These are phyloP conservation scores for Chroicocephalus ridibundus DNA, from an alignment of 2,113 vertebrate species.

Conservation along the genomic window DNA sequence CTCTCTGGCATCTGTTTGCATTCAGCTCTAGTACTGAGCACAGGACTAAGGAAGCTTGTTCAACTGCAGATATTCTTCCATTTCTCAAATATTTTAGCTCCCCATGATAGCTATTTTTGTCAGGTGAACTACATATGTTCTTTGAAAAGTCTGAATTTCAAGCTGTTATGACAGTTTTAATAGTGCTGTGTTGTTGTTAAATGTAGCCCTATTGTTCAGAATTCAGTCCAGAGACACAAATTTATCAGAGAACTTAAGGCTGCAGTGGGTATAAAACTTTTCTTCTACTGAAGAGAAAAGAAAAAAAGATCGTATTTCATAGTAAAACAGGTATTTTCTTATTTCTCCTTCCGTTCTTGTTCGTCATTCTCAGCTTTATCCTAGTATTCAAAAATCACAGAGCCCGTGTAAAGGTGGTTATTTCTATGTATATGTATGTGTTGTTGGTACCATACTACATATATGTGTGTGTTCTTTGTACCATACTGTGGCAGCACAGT, in stretches of 20 bases:
- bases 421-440: not conserved
- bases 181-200: not conserved
- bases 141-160: not conserved
- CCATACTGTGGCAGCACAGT: not conserved
- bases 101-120: not conserved
- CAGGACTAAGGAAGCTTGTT: not conserved
- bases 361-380: not conserved
- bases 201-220: not conserved
- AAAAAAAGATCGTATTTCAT: not conserved
- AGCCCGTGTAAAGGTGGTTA: not conserved
- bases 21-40: not conserved
- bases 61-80: not conserved
- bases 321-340: not conserved
- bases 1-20: not conserved
- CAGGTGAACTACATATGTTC: not conserved
- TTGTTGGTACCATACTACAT: not conserved
- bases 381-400: not conserved
- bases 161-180: not conserved
- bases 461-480: not conserved
- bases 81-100: not conserved
- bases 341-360: not conserved
- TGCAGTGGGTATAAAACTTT: not conserved
- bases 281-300: not conserved
- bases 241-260: not conserved
- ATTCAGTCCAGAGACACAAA: not conserved